Percentiles rank a stretch among this genome's conserved stretches.
Evolutionary conservation across 1,140 invertebrate genomes (phyloP).

Genomic region (Brachionus rotundiformis): DNA sequence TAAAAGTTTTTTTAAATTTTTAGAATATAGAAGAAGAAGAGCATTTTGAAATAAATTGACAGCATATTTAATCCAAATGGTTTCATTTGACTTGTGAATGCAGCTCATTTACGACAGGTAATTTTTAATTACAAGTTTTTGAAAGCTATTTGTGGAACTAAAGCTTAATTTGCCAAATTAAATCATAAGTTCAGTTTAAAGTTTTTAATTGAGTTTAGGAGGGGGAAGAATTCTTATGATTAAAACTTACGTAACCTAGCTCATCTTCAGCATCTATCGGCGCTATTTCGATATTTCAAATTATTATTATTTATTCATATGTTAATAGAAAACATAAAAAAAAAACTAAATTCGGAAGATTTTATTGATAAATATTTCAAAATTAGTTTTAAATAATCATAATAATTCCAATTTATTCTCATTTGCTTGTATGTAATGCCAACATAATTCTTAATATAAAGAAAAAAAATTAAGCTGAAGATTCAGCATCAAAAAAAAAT

Average conservation of each 20-base stretch:
- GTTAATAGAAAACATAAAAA: conserved; percentile 18
- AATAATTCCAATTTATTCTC: conserved; percentile 42
- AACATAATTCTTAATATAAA: conserved; percentile 5
- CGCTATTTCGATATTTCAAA: conserved; percentile 24
- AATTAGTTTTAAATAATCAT: conserved; percentile 45
- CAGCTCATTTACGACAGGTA: background rate
- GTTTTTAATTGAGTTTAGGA: too few relatives aligned
- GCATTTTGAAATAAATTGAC: background rate
- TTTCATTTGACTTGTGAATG: background rate
- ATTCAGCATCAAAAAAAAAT: background rate
- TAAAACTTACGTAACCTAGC: background rate
- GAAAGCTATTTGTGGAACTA: background rate
- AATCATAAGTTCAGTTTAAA: background rate
- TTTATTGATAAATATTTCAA: conserved; percentile 44
- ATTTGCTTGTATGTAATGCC: conserved; percentile 14
- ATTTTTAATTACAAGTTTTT: background rate
- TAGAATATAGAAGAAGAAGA: conserved; percentile 17
- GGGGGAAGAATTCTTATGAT: background rate
- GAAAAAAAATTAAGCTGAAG: background rate
- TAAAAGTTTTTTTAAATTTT: background rate
- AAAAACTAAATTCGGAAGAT: background rate
- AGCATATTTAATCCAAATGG: background rate
- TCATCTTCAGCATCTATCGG: conserved; percentile 11
- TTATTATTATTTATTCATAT: conserved; percentile 48
- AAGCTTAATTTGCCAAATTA: background rate